Evolutionary conservation across 2,888 invertebrate species (phyloP), one percentile per base, ranked within the genome.

Genomic region (Sussaba pulchella): DNA sequence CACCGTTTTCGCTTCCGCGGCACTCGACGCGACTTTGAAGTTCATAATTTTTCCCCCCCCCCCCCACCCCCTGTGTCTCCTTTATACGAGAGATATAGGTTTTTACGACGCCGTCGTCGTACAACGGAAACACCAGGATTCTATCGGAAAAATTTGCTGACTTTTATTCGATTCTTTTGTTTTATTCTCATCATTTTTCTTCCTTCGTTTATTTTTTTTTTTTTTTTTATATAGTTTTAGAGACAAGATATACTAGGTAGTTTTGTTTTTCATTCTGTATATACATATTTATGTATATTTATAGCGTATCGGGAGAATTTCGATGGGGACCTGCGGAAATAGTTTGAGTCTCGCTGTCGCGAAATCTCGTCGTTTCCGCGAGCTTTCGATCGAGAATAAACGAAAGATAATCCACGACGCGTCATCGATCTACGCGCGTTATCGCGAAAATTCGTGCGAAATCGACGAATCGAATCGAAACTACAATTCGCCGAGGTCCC

Each of bases 231-330:
- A 69, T 69, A 76, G 9, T 69, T 57, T 61, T 50, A 74, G 74
- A 75, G 79, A 73, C 61, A 59, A 70, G 66, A 75, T 61, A 71
- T 61, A 26, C 67, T 54, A 72, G 31, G 47, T 61, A 75, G 21
- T 66, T 59, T 24, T 14, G 6, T 5, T 57, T 47, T 64, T 61
- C 10, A 14, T 75, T 66, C 21, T 54, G 41, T 71, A 47, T 39
- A 61, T 47, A 61, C 26, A 31, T 63, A 63, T 50, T 72, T 26
- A 47, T 50, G 61, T 41, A 63, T 50, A 52, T 72, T 45, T 47
- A 52, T 59, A 47, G 14, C 59, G 71, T 47, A 10, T 31, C 50
- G 50, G 21, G 21, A 63, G 19, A 61, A 36, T 10, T 24, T 43
- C 31, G 36, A 21, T 31, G 26, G 21, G 39, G 39, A 72, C 31